These are phyloP conservation scores for Mallateleia sp. DNA, from an alignment of 2,888 invertebrate species.

Conservation along the genomic window DNA sequence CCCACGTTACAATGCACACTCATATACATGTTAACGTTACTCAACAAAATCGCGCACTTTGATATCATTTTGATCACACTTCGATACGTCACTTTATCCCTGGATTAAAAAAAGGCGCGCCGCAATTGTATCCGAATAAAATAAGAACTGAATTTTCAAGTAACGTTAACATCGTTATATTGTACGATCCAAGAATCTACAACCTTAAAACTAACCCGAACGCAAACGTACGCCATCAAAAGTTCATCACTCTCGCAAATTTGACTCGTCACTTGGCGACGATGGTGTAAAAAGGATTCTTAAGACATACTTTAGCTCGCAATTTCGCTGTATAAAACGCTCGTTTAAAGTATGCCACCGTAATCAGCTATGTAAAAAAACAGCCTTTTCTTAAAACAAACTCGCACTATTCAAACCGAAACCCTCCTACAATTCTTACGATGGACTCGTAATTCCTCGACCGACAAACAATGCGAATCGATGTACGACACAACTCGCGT, in stretches of 20 bases:
- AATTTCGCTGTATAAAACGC: neutral
- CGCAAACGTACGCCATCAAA: neutral
- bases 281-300: slow-evolving; percentile 12
- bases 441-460: neutral
- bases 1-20: too few species aligned
- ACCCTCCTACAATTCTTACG: too few species aligned
- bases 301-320: neutral
- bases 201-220: slow-evolving; percentile 33
- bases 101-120: neutral
- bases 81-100: neutral
- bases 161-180: slow-evolving; percentile 25
- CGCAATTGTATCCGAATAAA: neutral
- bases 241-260: neutral
- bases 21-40: slow-evolving; percentile 44
- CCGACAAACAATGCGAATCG: slow-evolving; percentile 2
- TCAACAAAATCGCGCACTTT: neutral
- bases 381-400: neutral
- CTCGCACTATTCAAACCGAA: neutral
- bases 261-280: neutral
- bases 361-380: slow-evolving; percentile 10
- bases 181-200: slow-evolving; percentile 13
- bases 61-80: slow-evolving; percentile 20
- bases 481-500: neutral
- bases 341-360: slow-evolving; percentile 3
- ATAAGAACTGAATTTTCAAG: neutral